Base-by-base conservation (phyloP, 1,140 invertebrate species). In the Zaprionus gabonicus region DNA sequence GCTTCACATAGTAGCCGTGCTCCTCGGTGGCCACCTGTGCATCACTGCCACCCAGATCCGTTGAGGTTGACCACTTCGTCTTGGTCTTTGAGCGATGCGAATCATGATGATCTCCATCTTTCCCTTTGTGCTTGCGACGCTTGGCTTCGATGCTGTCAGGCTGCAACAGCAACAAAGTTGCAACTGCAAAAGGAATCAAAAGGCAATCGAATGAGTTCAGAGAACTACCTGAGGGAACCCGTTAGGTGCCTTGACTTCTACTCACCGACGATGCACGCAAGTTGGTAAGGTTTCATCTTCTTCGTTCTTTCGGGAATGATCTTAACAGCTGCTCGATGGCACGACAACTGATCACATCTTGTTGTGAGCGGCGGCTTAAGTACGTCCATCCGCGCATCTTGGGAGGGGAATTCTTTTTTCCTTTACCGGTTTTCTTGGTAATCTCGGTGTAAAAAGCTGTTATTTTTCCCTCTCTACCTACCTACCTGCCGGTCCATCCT, bases 1-100 rank as follows among this genome's bases (percentile, higher is more conserved):
- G 87, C 63, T 92, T 92, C n/a, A 92, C 84, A 44, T 92, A 92
- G 63, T 92, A 92, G n/a, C 87, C 84, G 25, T 92, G 91, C 58
- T 92, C 91, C 53, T 92, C 91, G 23, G 84, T 92, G 36, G 91
- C 82, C 3, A 92, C 82, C 56, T 90, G 88, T 1, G 64, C 57
- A 23, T 73, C 81, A n/a, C 31, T 59, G 7, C 56, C 44, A 3
- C 72, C 75, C 62, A 91, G 41, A 25, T 92, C 77, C 3, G 91
- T 79, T 1, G 91, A 90, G 15, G 53, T 90, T 1, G 91, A 92
- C 91, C 91, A 92, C 63, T 92, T 92, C 0, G 91, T 92, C 71
- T 92, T 92, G 31, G 91, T 92, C 72, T 92, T 92, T 12, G 86
- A 68, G 51, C 81, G 86, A 4, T 80, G 55, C 0, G 77, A 56